Percentiles rank a stretch among this genome's conserved stretches.
phyloP scores from a whole-genome alignment of 2,888 invertebrate genomes.

The Orthosia incerta region DNA sequence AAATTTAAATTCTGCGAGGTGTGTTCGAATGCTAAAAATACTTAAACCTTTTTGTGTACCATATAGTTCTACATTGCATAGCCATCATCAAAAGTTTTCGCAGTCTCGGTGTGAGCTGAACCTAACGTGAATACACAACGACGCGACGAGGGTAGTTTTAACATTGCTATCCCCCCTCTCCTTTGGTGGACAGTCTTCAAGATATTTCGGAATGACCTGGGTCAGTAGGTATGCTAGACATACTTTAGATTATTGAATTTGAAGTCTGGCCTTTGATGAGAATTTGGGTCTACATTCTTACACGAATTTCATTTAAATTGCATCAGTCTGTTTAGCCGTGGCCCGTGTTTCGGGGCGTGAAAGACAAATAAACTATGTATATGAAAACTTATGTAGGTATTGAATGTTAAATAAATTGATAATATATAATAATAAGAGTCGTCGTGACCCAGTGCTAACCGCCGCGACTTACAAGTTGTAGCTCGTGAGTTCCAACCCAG shows the following conservation, averaged over 20 bases:
- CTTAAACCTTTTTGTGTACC: no score
- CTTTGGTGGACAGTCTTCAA: conserved; percentile 25
- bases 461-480: no score
- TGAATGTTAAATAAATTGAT: no score
- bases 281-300: conserved; percentile 14
- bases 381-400: no score
- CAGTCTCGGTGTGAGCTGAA: no score
- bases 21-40: no score
- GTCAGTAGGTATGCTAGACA: conserved; percentile 14
- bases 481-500: no score
- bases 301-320: background rate
- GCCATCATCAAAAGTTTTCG: no score
- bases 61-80: no score
- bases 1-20: no score
- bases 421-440: no score
- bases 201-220: conserved; percentile 53
- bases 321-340: background rate
- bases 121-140: conserved; percentile 64
- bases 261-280: conserved; percentile 3
- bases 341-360: background rate
- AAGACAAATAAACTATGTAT: background rate
- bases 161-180: conserved; percentile 52
- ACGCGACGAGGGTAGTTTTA: conserved; percentile 63
- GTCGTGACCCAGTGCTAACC: no score
- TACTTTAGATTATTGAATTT: conserved; percentile 31